phyloP scores from a whole-genome alignment of 2,888 invertebrate genomes.

The Aspidiotus destructor region DNA sequence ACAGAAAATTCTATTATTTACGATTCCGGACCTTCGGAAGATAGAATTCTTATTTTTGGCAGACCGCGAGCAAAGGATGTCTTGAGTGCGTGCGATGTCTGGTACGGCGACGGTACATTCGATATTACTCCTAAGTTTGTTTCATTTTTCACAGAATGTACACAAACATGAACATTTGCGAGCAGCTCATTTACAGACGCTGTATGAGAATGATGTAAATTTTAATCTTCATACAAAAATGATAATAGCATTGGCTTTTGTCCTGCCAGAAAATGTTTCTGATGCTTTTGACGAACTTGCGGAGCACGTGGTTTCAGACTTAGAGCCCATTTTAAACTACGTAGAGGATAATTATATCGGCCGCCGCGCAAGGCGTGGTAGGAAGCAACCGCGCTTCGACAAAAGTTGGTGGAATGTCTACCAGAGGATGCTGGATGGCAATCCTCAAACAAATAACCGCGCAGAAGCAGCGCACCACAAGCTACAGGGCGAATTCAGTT shows the following conservation, averaged over 20 bases:
- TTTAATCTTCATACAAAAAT: background rate
- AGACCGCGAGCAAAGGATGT: too few species aligned
- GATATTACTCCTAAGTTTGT: too few species aligned
- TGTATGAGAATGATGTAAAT: background rate
- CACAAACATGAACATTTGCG: background rate
- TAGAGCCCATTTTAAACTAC: background rate
- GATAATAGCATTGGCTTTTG: background rate
- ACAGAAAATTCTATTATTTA: too few species aligned
- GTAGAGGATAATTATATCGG: background rate
- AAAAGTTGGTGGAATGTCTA: background rate
- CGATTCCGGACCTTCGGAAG: too few species aligned
- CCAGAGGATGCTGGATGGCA: background rate
- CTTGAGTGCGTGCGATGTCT: too few species aligned
- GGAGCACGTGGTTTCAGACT: background rate
- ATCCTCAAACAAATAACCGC: background rate
- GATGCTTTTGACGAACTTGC: background rate
- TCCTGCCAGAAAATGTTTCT: background rate
- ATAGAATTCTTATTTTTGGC: too few species aligned
- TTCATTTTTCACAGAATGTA: background rate
- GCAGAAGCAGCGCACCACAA: background rate
- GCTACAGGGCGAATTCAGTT: background rate
- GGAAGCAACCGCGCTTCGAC: background rate
- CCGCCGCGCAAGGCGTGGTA: background rate
- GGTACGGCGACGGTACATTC: too few species aligned
- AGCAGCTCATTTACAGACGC: background rate